Base-by-base conservation (phyloP, 1,140 invertebrate genomes). In the Camponotus vicinus region DNA sequence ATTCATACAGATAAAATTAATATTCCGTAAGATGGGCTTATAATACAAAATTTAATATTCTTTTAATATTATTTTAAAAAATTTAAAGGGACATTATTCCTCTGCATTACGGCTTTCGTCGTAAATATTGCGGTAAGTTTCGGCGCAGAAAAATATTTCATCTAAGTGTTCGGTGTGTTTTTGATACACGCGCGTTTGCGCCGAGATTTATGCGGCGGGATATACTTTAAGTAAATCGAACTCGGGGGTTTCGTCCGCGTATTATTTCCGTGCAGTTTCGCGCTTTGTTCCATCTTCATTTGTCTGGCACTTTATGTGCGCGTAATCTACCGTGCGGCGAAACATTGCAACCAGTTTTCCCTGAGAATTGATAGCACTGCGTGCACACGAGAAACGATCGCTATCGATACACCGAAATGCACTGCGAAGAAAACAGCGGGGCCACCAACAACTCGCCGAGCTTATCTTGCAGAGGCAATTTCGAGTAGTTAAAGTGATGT, bases 241-340 rank as follows among this genome's bases (percentile, higher is more conserved):
- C n/a, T 52, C 49, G 49, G 49, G 49, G 15, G 37, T n/a, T 27
- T 37, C 4, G 32, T 27, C 40, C 27, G 52, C 52, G 76, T 32
- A 69, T 85, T 79, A 69, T 79, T 79, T 79, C 83, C 83, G 7
- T 61, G 64, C 75, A 52, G 83, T 79, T 79, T 85, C 83, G 52
- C 59, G 63, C 83, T 85, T 85, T 79, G 61, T 85, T 79, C 83
- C 63, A 52, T 76, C 75, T 85, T 85, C 61, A 67, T 85, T 79
- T 79, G 63, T 69, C 61, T 69, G n/a, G 32, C 63, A 61, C 61
- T 85, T 69, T 79, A 85, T 79, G 40, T 40, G 40, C 9, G 63
- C 76, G 75, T 69, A 69, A 79, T 79, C 83, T 79, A 79, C 61
- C n/a, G 63, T 67, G 49, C 34, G 63, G 83, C 55, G 37, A 61